Evolutionary conservation across 2,797 vertebrate species (phyloP).

Genomic region (Poeciliopsis gracilis): DNA sequence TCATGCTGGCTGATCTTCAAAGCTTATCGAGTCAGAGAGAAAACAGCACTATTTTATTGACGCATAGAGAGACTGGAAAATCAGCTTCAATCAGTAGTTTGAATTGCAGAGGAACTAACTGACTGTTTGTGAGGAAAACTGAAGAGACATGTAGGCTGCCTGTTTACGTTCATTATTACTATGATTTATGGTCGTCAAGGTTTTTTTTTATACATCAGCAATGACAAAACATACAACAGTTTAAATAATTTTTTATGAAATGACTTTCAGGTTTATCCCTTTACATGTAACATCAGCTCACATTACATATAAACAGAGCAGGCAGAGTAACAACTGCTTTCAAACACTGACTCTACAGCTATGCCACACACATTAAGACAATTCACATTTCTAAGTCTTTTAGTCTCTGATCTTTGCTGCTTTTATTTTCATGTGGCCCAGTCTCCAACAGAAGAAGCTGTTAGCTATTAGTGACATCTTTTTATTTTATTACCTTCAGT

Average conservation of each 20-base stretch:
- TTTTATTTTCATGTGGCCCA: background rate
- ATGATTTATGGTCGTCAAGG: background rate
- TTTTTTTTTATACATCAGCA: background rate
- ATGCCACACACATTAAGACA: background rate
- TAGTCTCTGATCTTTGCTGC: background rate
- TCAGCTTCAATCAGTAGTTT: conserved; percentile 25
- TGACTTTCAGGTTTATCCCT: background rate
- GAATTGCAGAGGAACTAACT: background rate
- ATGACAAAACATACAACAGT: background rate
- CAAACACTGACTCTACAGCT: background rate
- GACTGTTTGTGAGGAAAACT: background rate
- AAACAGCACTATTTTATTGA: conserved; percentile 34
- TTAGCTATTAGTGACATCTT: background rate
- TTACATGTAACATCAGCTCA: background rate
- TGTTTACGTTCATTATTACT: background rate
- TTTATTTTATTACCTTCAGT: background rate
- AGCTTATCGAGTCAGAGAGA: conserved; percentile 21
- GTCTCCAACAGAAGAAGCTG: background rate
- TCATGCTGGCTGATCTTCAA: background rate
- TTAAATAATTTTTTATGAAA: background rate
- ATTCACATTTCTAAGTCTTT: background rate
- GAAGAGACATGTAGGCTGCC: background rate
- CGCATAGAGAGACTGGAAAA: conserved; percentile 38
- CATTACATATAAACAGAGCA: background rate
- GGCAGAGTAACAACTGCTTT: too few species aligned